Base-by-base conservation (phyloP, 2,888 invertebrate genomes). In the Trisateles emortualis region DNA sequence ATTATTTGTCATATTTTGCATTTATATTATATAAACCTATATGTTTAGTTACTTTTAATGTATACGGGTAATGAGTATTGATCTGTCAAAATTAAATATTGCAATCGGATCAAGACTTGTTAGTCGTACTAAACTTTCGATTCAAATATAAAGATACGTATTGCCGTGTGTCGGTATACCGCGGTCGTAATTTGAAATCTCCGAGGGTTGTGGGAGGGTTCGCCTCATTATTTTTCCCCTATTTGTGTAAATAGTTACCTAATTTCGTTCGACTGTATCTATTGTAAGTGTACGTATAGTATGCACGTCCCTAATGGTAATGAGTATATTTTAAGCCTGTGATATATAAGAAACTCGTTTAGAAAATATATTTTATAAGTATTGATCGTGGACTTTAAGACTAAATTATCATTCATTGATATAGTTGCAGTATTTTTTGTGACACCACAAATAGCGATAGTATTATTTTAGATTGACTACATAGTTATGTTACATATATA, bases 161-260 rank as follows among this genome's bases (percentile, higher is more conserved):
- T 75, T 77, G 76, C 73, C 72, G 80, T 78, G 68, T 69, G 82
- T 80, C 79, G 74, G 70, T 72, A 76, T 71, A 75, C 75, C 70
- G 79, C 79, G 76, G 77, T 78, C 74, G 88, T 88, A 88, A 89
- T 89, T 89, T 86, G 81, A 86, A 90, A 90, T 92, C 90, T 92
- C 91, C 85, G 85, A 91, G 90, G 92, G 92, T 92, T 92, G 91
- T 92, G 92, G 90, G 90, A 89, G 90, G 90, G 89, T 85, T 86
- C 77, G 79, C 91, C 92, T 92, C 92, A 90, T 92, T 92, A 91
- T 92, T 92, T 91, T 91, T 84, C 88, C 92, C 91, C 88, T 88
- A 85, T 91, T 89, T 87, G 87, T 92, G 92, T 92, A 92, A 92
- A 92, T 92, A 92, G 92, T 92, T 91, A 89, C 87, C 86, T 87